phyloP scores from a whole-genome alignment of 2,888 invertebrate species.

The Linyphia triangularis region DNA sequence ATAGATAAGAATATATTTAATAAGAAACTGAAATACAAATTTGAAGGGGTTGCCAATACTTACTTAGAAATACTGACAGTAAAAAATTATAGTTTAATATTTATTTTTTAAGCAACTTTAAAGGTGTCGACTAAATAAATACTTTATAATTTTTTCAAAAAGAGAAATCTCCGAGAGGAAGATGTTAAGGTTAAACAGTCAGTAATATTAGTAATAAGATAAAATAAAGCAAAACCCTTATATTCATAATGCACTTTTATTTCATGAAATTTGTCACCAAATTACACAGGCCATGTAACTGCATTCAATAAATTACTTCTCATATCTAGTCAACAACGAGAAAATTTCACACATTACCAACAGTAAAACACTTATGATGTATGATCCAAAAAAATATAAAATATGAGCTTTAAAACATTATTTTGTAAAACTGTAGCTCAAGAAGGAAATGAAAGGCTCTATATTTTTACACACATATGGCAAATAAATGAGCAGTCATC shows the following conservation, averaged over 20 bases:
- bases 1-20: too few species aligned
- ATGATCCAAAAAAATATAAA: constrained; percentile 61
- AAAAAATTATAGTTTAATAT: too few species aligned
- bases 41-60: too few species aligned
- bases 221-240: neutral
- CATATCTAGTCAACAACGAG: constrained; percentile 50
- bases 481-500: constrained; percentile 49
- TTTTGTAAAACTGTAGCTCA: constrained; percentile 44
- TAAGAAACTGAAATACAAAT: too few species aligned
- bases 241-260: constrained; percentile 61
- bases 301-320: constrained; percentile 50
- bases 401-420: constrained; percentile 60
- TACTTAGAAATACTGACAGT: too few species aligned
- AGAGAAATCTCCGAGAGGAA: too few species aligned
- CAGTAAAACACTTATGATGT: constrained; percentile 55
- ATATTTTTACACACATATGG: constrained; percentile 33
- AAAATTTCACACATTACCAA: constrained; percentile 59
- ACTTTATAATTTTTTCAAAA: too few species aligned
- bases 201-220: too few species aligned
- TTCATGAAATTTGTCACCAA: constrained; percentile 46
- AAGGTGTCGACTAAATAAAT: too few species aligned
- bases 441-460: constrained; percentile 12
- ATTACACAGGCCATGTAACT: constrained; percentile 50
- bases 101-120: too few species aligned
- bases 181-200: too few species aligned